phyloP scores from a whole-genome alignment of 2,888 invertebrate species.

The Leptinotarsa juncta region DNA sequence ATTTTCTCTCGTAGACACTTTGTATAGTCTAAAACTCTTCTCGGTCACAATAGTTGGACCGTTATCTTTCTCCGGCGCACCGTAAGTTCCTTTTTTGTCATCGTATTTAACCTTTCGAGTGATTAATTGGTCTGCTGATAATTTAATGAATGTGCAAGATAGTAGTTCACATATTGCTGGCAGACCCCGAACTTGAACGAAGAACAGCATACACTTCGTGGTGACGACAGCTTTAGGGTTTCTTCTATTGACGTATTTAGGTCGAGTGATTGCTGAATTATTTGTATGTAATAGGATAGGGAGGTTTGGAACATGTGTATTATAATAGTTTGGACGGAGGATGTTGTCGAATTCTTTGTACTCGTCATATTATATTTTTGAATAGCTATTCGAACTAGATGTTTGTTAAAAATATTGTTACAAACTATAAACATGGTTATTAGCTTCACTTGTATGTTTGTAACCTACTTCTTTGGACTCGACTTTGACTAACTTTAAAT shows the following conservation, averaged over 20 bases:
- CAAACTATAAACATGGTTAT: too few relatives aligned
- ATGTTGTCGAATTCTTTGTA: neutral
- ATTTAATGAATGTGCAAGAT: slow-evolving; percentile 35
- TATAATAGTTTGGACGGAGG: neutral
- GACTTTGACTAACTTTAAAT: too few relatives aligned
- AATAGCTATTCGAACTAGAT: too few relatives aligned
- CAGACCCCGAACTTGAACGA: slow-evolving; percentile 27
- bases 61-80: slow-evolving; percentile 13
- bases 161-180: slow-evolving; percentile 36
- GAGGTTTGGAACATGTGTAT: slow-evolving; percentile 9
- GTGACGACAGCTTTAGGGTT: slow-evolving; percentile 39
- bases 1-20: neutral
- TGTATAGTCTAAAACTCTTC: neutral
- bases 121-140: slow-evolving; percentile 29
- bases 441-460: too few relatives aligned
- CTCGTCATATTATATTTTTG: too few relatives aligned
- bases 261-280: slow-evolving; percentile 22
- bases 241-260: slow-evolving; percentile 26
- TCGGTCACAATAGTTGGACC: slow-evolving; percentile 1
- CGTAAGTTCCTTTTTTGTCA: slow-evolving; percentile 21
- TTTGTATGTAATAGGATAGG: slow-evolving; percentile 17
- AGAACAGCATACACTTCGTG: slow-evolving; percentile 8
- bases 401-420: too few relatives aligned
- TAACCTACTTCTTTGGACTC: too few relatives aligned
- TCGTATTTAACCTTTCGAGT: slow-evolving; percentile 18